Evolutionary conservation across 1,140 invertebrate genomes (phyloP).

Genomic region (Chrysomallon squamiferum): DNA sequence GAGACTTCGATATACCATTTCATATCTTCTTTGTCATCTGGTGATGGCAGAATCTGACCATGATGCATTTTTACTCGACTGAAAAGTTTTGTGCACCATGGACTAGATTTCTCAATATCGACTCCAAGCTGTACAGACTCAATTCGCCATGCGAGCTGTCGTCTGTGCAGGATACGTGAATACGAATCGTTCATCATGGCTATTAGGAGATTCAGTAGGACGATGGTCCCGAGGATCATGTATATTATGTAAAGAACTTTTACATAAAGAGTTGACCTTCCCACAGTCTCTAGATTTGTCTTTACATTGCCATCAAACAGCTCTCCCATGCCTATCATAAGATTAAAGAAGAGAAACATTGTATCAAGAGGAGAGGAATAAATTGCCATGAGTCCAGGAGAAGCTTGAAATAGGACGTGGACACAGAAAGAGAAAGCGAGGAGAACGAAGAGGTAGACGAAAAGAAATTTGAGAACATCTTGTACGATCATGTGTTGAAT

Average conservation of each 20-base stretch:
- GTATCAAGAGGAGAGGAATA: constrained; percentile 37
- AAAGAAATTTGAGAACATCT: constrained; percentile 49
- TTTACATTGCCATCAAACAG: constrained; percentile 36
- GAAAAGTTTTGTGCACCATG: constrained; percentile 26
- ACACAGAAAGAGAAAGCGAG: constrained; percentile 53
- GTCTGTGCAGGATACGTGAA: constrained; percentile 31
- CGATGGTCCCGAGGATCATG: constrained; percentile 48
- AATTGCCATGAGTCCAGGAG: constrained; percentile 12
- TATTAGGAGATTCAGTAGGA: constrained; percentile 55
- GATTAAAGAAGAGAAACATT: constrained; percentile 44
- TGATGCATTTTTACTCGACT: constrained; percentile 15
- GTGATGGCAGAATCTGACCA: not conserved
- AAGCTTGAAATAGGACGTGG: constrained; percentile 44
- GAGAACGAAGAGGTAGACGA: constrained; percentile 55
- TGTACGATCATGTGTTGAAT: constrained; percentile 52
- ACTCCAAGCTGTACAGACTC: constrained; percentile 51
- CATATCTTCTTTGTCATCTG: not conserved
- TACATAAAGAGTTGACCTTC: constrained; percentile 18
- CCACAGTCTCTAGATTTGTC: constrained; percentile 25
- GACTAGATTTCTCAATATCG: constrained; percentile 42
- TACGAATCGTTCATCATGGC: constrained; percentile 62
- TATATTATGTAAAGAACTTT: constrained; percentile 52
- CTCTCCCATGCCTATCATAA: constrained; percentile 54
- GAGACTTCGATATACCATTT: constrained; percentile 3
- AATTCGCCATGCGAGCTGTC: constrained; percentile 42